These are phyloP conservation scores for Microplitis mediator DNA, from an alignment of 1,140 invertebrate species.

Conservation along the genomic window DNA sequence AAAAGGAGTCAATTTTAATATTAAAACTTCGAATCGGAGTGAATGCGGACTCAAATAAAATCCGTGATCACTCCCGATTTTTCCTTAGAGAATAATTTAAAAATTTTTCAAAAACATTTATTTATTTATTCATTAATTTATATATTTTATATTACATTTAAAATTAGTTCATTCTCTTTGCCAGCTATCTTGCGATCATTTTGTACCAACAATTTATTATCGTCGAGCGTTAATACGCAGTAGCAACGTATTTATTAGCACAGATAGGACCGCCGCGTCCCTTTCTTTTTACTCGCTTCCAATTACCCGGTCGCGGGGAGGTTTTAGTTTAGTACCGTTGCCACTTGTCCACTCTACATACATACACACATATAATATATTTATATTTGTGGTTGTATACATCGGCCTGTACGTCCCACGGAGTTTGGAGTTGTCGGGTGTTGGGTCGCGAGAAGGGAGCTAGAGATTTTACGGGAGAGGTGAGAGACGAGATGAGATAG, in stretches of 20 bases:
- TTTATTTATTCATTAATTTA: too few relatives aligned
- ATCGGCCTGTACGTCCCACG: constrained; percentile 16
- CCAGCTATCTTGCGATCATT: constrained; percentile 41
- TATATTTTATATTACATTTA: background rate
- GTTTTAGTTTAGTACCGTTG: constrained; percentile 38
- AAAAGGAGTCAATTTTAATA: too few relatives aligned
- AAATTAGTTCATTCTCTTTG: constrained; percentile 5
- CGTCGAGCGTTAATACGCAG: constrained; percentile 45
- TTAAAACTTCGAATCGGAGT: too few relatives aligned
- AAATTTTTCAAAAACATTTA: too few relatives aligned
- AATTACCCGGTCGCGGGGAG: constrained; percentile 40
- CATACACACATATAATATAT: constrained; percentile 1
- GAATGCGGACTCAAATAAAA: too few relatives aligned
- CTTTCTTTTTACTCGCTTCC: constrained; percentile 45
- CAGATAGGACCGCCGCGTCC: constrained; percentile 45
- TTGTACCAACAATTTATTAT: constrained; percentile 50
- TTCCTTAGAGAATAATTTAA: too few relatives aligned
- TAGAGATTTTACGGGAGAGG: constrained; percentile 30
- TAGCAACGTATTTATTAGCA: constrained; percentile 56
- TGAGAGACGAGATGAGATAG: constrained; percentile 29
- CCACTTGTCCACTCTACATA: background rate
- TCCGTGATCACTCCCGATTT: too few relatives aligned
- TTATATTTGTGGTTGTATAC: constrained; percentile 3
- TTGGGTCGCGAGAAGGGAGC: constrained; percentile 23
- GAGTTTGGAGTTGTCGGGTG: background rate